Evolutionary conservation across 2,797 vertebrate species (phyloP), one percentile per base, ranked within the genome.

Genomic region (Notamacropus eugenii): DNA sequence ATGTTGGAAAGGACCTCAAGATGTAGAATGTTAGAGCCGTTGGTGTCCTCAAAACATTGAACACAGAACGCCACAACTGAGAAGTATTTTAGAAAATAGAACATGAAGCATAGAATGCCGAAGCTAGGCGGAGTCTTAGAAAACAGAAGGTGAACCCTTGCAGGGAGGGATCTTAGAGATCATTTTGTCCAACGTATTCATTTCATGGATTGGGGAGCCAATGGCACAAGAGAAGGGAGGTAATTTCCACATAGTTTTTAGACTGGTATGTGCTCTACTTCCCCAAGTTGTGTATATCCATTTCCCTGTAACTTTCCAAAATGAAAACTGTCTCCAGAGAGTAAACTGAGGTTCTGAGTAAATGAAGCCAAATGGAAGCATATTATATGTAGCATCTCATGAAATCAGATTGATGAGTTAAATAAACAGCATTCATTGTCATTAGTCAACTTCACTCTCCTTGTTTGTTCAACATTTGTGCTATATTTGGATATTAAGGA

Each of bases 391-490:
- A 93, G 46, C 46, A 28, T n/a, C 90, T 59, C 58, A 93, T 95
- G 93, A 57, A 62, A 34, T 94, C 6, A 93, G 95, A 92, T 91
- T 92, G 58, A 90, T 95, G 96, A 93, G 96, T 95, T 95, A 93
- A 91, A 54, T 59, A 94, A 92, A 96, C n/a, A 93, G 59, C 67
- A 46, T 56, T 93, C 46, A 87, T 74, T 58, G 52, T 93, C 11
- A 91, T 95, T 94, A 90, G 93, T n/a, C 56, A 91, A 98, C 98
- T 98, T 98, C 97, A 98, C 92, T 97, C 95, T 96, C 93, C 29
- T 54, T 93, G 90, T 94, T 97, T 95, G 82, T 97, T 98, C 97
- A 96, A 93, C 55, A 92, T 93, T 97, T 97, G 55, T 94, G 59
- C 95, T 93, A 95, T 31, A 93, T 87, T 95, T 95, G 58, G 92